Percentiles rank a stretch among this genome's conserved stretches.
These are phyloP conservation scores for Pandemis corylana DNA, from an alignment of 2,888 invertebrate genomes.

Conservation along the genomic window DNA sequence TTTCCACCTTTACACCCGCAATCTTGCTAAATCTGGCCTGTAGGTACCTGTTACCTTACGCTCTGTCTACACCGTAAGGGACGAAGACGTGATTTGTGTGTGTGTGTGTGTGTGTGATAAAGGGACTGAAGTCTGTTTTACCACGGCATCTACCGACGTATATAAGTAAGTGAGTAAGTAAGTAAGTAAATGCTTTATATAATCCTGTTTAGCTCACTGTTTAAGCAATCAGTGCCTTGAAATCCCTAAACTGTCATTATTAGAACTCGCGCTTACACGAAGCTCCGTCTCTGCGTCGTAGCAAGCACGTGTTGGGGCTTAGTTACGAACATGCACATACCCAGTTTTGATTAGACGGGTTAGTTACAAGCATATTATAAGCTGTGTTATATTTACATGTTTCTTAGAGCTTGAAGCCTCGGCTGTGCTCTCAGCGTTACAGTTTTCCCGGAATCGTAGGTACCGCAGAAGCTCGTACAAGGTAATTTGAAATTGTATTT, in stretches of 20 bases:
- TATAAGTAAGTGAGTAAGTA: too few relatives aligned
- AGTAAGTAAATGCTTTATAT: too few relatives aligned
- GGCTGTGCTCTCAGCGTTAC: neutral
- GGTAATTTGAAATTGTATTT: too few relatives aligned
- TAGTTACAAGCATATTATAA: slow-evolving; percentile 52
- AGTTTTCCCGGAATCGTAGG: neutral
- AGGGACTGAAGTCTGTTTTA: neutral
- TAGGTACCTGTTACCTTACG: too few relatives aligned
- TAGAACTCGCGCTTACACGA: slow-evolving; percentile 3
- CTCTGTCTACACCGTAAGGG: too few relatives aligned
- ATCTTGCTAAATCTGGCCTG: too few relatives aligned
- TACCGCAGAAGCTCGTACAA: neutral
- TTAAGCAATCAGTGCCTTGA: slow-evolving; percentile 8
- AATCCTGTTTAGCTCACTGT: slow-evolving; percentile 1
- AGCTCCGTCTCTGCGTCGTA: slow-evolving; percentile 43
- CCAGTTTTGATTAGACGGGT: slow-evolving; percentile 67
- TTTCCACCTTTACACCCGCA: too few relatives aligned
- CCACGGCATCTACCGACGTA: neutral
- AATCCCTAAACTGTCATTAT: slow-evolving; percentile 12
- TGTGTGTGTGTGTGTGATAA: too few relatives aligned
- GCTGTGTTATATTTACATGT: slow-evolving; percentile 32
- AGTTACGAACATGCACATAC: slow-evolving; percentile 59
- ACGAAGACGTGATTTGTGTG: too few relatives aligned
- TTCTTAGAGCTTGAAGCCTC: slow-evolving; percentile 20
- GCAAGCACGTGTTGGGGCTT: slow-evolving; percentile 65